Evolutionary conservation across 30 jellyfish, hydroid and myxozoan genomes (phyloP).

Genomic region (Cassiopea andromeda): DNA sequence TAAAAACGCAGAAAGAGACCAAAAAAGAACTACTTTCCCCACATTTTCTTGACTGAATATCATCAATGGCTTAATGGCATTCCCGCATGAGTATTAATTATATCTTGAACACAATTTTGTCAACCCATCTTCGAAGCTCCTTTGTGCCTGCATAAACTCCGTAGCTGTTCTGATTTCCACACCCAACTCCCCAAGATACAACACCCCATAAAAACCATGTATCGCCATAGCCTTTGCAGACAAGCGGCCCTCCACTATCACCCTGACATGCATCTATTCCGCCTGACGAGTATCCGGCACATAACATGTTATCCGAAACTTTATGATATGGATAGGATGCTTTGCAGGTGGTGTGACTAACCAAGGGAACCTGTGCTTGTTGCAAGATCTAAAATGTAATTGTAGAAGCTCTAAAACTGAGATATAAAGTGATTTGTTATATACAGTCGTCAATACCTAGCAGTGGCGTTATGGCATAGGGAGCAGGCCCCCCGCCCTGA

Average conservation of each 20-base stretch:
- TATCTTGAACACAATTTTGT: conserved; percentile 68
- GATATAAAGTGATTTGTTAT: too few species aligned
- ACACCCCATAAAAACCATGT: conserved; percentile 97
- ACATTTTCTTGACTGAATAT: too few species aligned
- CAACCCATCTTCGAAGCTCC: conserved; percentile 92
- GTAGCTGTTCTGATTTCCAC: conserved; percentile 85
- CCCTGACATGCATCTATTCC: conserved; percentile 97
- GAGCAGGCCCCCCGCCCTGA: too few species aligned
- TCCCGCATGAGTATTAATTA: not conserved
- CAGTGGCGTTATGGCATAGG: too few species aligned
- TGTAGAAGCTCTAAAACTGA: too few species aligned
- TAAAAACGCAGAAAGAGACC: too few species aligned
- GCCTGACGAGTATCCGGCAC: conserved; percentile 96
- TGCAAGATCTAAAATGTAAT: conserved; percentile 69
- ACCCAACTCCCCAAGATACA: conserved; percentile 99
- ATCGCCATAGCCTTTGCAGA: conserved; percentile 76
- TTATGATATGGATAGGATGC: conserved; percentile 51
- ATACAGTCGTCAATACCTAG: too few species aligned
- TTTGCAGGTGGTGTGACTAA: conserved; percentile 65
- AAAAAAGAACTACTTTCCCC: too few species aligned
- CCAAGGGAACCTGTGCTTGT: conserved; percentile 97
- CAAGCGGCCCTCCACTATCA: conserved; percentile 98
- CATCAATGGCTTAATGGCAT: too few species aligned
- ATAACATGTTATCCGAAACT: conserved; percentile 79
- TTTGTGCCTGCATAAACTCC: conserved; percentile 91